Percentiles rank a stretch among this genome's conserved stretches.
These are phyloP conservation scores for Gallinago paraguaiae DNA, from an alignment of 2,113 vertebrate genomes.

Conservation along the genomic window DNA sequence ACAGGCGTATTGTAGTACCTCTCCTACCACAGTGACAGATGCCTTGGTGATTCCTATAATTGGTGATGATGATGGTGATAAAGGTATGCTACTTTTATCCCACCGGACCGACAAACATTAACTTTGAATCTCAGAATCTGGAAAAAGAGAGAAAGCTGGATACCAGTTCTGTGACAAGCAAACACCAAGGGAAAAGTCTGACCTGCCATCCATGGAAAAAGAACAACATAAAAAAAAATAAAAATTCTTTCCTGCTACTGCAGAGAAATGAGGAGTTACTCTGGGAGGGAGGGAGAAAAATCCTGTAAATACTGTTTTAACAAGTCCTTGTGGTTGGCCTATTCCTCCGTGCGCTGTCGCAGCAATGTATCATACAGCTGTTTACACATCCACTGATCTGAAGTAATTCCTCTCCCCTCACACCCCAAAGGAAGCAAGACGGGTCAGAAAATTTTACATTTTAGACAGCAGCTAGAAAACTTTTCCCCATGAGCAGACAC, in stretches of 20 bases:
- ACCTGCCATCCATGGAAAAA: neutral
- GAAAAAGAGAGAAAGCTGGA: neutral
- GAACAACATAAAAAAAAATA: neutral
- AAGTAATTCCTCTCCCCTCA: neutral
- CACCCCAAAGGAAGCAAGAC: neutral
- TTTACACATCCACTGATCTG: constrained; percentile 12
- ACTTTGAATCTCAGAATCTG: neutral
- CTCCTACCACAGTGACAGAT: constrained; percentile 28
- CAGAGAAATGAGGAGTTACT: neutral
- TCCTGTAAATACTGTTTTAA: constrained; percentile 18
- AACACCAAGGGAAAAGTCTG: constrained; percentile 21
- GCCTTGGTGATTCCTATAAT: constrained; percentile 33
- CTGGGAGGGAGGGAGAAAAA: neutral
- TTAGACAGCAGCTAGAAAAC: neutral
- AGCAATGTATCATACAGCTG: neutral
- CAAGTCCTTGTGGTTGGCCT: neutral
- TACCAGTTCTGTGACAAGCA: neutral
- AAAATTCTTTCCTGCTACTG: neutral
- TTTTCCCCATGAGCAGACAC: neutral
- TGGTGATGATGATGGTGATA: constrained; percentile 33
- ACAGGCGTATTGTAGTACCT: constrained; percentile 30
- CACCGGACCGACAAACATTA: constrained; percentile 1
- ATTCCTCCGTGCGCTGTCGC: neutral
- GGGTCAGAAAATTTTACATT: neutral
- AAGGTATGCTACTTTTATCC: constrained; percentile 24